Evolutionary conservation across 2,797 vertebrate genomes (phyloP).

Genomic region (Sciurus vulgaris): DNA sequence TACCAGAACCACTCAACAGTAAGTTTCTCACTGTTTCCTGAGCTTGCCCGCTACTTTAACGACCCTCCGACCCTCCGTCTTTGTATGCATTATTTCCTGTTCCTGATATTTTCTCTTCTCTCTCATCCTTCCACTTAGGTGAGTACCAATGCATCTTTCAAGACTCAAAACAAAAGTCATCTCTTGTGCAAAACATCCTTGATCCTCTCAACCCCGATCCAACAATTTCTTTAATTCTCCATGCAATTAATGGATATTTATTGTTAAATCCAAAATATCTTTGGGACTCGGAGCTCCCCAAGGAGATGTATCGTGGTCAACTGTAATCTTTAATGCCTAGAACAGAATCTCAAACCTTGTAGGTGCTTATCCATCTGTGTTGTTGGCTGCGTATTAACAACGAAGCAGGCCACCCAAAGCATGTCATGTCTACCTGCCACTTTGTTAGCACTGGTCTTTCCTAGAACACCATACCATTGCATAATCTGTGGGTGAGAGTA

Average conservation of each 20-base stretch:
- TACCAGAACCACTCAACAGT: neutral
- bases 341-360: neutral
- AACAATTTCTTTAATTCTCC: neutral
- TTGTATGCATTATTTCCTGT: neutral
- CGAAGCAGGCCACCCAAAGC: neutral
- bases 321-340: neutral
- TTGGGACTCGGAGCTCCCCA: neutral
- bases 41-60: neutral
- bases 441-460: neutral
- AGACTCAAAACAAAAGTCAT: neutral
- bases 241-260: neutral
- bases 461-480: no score
- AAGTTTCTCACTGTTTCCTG: neutral
- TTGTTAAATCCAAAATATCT: neutral
- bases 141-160: neutral
- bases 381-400: neutral
- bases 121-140: neutral
- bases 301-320: neutral
- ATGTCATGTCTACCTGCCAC: neutral
- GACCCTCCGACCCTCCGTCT: neutral
- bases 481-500: neutral
- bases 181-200: neutral
- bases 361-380: neutral
- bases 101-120: neutral
- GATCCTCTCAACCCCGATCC: neutral